Evolutionary conservation across 2,113 vertebrate species (phyloP).

Genomic region (Vulpes vulpes): DNA sequence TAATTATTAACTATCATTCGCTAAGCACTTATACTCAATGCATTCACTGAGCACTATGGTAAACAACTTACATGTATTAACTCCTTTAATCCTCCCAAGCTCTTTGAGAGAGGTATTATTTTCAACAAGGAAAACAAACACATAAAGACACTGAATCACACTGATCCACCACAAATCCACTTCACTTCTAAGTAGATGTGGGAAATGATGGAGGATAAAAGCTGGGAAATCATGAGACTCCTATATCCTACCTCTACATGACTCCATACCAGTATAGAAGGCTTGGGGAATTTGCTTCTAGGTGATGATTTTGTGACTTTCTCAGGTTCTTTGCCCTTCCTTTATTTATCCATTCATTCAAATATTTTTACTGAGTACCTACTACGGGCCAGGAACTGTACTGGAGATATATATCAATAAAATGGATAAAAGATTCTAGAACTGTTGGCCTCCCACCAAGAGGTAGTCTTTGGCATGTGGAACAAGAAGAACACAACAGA

Average conservation of each 20-base stretch:
- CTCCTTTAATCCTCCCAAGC: not conserved
- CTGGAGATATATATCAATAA: not conserved
- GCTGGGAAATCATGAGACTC: not conserved
- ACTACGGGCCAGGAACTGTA: too few relatives aligned
- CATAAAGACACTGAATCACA: not conserved
- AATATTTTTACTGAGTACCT: not conserved
- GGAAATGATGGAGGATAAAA: not conserved
- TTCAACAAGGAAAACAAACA: too few relatives aligned
- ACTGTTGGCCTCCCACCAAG: not conserved
- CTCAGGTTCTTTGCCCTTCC: not conserved
- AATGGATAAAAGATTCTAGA: not conserved
- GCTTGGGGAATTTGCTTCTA: not conserved
- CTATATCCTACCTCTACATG: not conserved
- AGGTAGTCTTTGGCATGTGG: not conserved
- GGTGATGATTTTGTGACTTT: not conserved
- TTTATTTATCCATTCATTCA: not conserved
- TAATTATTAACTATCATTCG: not conserved
- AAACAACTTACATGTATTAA: not conserved
- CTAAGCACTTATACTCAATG: not conserved
- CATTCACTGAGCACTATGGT: not conserved
- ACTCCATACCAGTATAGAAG: not conserved
- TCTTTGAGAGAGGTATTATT: not conserved
- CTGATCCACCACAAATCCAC: not conserved
- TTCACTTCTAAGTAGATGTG: not conserved
- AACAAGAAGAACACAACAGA: not conserved